Conservation (phyloP, 2,888 invertebrate species). For the Panzeria rudis region DNA sequence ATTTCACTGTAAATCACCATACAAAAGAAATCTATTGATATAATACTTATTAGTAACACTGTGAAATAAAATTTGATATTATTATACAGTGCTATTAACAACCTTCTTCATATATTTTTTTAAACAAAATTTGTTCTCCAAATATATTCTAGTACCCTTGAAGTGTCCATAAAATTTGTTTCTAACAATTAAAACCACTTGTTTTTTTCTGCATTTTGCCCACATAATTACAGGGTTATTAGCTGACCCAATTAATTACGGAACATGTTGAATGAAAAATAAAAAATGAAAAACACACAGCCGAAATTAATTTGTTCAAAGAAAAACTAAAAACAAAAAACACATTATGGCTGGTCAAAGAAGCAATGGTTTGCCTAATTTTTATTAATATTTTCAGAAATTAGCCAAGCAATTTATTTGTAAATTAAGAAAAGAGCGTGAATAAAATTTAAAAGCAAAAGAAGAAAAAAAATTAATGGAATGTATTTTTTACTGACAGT, state of each 20-base stretch:
- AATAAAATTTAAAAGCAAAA: conserved; percentile 25
- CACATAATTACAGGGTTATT: conserved; percentile 58
- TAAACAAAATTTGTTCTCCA: not conserved
- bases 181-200: conserved; percentile 23
- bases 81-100: not conserved
- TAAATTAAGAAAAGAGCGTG: conserved; percentile 47
- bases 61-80: not conserved
- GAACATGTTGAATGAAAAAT: conserved; percentile 30
- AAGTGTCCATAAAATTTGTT: conserved; percentile 10
- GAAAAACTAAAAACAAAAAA: not conserved
- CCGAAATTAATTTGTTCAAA: conserved; percentile 23
- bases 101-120: too few species aligned
- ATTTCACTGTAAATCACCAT: too few species aligned
- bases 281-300: not conserved
- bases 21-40: too few species aligned
- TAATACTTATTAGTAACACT: too few species aligned
- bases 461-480: conserved; percentile 5
- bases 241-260: conserved; percentile 60
- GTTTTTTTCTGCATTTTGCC: conserved; percentile 10
- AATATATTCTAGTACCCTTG: not conserved
- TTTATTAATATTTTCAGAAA: conserved; percentile 67
- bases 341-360: conserved; percentile 18
- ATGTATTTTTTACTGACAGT: conserved; percentile 56
- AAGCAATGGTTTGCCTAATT: conserved; percentile 34
- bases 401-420: conserved; percentile 62